Conservation (phyloP, 2,888 invertebrate species). For the Desoria tigrina region DNA sequence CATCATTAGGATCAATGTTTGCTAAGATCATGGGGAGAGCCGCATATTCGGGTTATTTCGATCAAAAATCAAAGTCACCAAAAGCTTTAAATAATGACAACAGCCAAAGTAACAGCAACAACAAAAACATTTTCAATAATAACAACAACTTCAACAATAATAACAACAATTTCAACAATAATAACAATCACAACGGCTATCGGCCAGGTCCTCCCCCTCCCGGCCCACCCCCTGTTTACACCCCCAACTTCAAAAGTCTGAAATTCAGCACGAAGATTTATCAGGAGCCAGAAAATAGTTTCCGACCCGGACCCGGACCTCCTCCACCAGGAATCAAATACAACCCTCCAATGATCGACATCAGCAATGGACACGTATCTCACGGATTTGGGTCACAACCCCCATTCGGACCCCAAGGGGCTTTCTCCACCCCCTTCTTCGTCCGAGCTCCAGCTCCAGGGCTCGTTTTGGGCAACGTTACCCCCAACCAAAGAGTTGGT, state of each 20-base stretch:
- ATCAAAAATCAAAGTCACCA: neutral
- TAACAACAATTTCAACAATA: neutral
- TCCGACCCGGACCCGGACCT: constrained; percentile 23
- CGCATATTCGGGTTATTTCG: constrained; percentile 12
- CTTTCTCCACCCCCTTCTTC: neutral
- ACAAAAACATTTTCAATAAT: neutral
- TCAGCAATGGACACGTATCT: no score
- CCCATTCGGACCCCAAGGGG: neutral
- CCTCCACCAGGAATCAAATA: constrained; percentile 31
- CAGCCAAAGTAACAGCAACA: neutral
- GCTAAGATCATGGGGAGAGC: constrained; percentile 3
- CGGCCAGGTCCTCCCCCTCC: constrained; percentile 29
- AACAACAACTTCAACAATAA: no score
- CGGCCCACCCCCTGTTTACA: no score
- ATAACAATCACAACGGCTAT: no score
- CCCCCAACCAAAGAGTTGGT: neutral
- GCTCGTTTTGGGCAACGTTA: neutral
- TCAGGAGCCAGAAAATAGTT: no score
- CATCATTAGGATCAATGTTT: neutral
- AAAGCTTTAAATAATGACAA: no score
- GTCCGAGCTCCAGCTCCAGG: no score
- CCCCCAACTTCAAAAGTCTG: constrained; percentile 30
- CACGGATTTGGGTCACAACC: neutral
- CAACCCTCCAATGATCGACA: neutral
- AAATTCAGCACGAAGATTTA: no score